Conservation (phyloP, 2,797 vertebrate species). For the Phalanger gymnotis region DNA sequence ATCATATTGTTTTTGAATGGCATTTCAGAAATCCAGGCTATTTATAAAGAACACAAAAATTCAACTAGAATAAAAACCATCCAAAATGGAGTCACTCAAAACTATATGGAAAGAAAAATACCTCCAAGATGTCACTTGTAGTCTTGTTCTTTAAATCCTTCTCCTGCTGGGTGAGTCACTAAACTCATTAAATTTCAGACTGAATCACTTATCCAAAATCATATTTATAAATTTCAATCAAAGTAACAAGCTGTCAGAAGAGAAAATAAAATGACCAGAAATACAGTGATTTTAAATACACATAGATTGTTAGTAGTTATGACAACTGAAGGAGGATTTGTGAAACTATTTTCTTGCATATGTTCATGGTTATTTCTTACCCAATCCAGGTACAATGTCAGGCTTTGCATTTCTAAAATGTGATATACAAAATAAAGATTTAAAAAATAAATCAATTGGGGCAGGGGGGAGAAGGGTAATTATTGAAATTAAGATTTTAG, state of each 20-base stretch:
- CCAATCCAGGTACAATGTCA: background rate
- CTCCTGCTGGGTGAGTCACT: background rate
- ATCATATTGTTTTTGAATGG: background rate
- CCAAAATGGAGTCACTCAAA: background rate
- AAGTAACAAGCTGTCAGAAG: background rate
- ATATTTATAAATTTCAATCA: background rate
- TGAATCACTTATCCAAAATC: background rate
- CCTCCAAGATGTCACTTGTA: background rate
- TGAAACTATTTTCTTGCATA: background rate
- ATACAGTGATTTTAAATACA: background rate
- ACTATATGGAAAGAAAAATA: background rate
- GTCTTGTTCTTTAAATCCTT: background rate
- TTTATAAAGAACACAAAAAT: background rate
- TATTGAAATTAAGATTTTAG: background rate
- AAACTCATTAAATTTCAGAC: conserved; percentile 4
- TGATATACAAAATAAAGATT: background rate
- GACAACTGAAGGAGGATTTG: background rate
- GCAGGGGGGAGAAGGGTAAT: background rate
- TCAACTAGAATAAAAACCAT: background rate
- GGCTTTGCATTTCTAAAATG: background rate
- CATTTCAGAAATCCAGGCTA: background rate
- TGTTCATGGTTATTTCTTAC: background rate
- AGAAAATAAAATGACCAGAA: background rate
- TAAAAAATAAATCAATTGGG: background rate
- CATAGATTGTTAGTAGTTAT: background rate